Percentiles rank a stretch among this genome's conserved stretches.
Evolutionary conservation across 2,113 vertebrate species (phyloP).

Genomic region (Rousettus leschenaultii): DNA sequence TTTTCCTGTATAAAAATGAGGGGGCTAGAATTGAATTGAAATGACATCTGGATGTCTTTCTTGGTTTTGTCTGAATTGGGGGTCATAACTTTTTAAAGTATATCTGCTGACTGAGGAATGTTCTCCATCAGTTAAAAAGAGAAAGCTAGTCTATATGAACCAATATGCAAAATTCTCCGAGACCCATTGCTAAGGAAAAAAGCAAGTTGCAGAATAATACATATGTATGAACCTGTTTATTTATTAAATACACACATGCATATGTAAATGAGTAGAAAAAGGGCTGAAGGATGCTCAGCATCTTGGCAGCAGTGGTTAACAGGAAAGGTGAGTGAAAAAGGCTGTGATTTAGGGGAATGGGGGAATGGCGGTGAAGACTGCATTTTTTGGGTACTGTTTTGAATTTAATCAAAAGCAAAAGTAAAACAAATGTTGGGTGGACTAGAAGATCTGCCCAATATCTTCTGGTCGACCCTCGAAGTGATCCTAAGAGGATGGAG

Average conservation of each 20-base stretch:
- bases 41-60: neutral
- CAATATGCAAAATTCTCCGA: neutral
- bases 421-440: neutral
- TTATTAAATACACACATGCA: neutral
- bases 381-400: neutral
- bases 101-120: neutral
- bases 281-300: neutral
- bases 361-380: neutral
- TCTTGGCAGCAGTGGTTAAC: neutral
- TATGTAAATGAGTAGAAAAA: neutral
- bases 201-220: neutral
- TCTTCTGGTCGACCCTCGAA: neutral
- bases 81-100: neutral
- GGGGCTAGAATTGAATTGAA: neutral
- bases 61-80: neutral
- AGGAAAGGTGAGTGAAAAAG: neutral
- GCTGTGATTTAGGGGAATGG: neutral
- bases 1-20: neutral
- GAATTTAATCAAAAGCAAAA: slow-evolving; percentile 27
- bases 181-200: neutral
- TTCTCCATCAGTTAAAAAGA: neutral
- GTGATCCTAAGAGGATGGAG: neutral
- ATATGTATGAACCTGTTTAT: neutral
- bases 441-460: neutral
- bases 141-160: neutral